phyloP scores from a whole-genome alignment of 2,113 vertebrate genomes.

The Myrmecobius fasciatus region DNA sequence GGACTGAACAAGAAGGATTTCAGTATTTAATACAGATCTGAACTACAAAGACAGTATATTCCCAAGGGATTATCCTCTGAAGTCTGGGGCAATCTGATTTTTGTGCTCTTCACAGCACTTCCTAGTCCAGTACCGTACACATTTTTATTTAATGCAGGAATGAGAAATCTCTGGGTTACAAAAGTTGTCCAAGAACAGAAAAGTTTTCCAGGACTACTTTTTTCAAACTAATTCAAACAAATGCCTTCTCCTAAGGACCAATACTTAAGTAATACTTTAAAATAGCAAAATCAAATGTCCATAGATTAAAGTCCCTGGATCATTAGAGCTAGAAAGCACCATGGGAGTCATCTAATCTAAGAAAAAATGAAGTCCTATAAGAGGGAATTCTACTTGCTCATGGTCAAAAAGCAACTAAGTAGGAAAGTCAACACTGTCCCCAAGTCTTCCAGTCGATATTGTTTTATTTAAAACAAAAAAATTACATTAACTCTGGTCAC shows the following conservation, averaged over 20 bases:
- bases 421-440: neutral
- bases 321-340: neutral
- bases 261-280: neutral
- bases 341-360: neutral
- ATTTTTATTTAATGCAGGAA: neutral
- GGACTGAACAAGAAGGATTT: neutral
- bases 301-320: neutral
- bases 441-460: neutral
- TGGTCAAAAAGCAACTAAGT: neutral
- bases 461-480: neutral
- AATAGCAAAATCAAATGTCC: neutral
- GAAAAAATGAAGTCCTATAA: neutral
- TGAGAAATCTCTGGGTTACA: neutral
- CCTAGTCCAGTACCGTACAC: neutral
- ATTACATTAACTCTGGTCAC: neutral
- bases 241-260: neutral
- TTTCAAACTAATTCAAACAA: neutral
- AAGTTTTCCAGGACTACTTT: neutral
- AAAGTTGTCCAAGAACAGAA: neutral
- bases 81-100: neutral
- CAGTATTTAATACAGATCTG: neutral
- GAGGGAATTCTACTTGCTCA: neutral
- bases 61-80: neutral
- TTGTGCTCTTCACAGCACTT: neutral
- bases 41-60: neutral